These are phyloP conservation scores for Cyrtonyx montezumae DNA, from an alignment of 2,113 vertebrate genomes.

Conservation along the genomic window DNA sequence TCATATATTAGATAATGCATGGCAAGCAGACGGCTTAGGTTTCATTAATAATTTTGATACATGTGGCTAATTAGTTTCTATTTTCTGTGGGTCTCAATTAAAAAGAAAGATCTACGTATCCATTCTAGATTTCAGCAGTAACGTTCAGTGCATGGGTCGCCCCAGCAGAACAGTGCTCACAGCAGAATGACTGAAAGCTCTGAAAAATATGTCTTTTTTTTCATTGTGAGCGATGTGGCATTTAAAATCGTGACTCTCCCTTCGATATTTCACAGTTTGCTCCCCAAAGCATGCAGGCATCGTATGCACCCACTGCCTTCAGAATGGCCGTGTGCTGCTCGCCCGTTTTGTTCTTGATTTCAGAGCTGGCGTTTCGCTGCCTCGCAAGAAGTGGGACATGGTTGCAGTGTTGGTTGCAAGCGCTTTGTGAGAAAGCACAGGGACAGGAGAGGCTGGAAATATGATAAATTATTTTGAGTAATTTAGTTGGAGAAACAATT, in stretches of 20 bases:
- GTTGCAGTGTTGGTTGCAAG: neutral
- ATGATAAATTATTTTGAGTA: neutral
- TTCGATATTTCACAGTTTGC: neutral
- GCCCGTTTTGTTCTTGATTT: neutral
- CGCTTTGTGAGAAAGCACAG: neutral
- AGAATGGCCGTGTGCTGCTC: neutral
- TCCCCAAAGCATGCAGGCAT: neutral
- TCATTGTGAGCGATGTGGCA: neutral
- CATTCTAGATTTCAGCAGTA: slow-evolving; percentile 53
- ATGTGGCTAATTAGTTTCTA: slow-evolving; percentile 73
- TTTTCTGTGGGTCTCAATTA: slow-evolving; percentile 48
- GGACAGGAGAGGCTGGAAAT: neutral
- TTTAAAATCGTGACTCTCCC: neutral
- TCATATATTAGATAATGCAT: slow-evolving; percentile 61
- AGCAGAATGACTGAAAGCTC: neutral
- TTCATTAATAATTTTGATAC: slow-evolving; percentile 75
- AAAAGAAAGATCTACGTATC: slow-evolving; percentile 10
- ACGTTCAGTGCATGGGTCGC: neutral
- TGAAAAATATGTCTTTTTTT: neutral
- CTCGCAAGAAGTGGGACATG: neutral
- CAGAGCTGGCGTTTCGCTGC: neutral
- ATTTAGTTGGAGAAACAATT: neutral
- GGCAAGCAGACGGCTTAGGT: slow-evolving; percentile 59
- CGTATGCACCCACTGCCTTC: neutral
- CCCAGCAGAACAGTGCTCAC: neutral